Evolutionary conservation across 1,140 invertebrate genomes (phyloP), one percentile per base, ranked within the genome.

Genomic region (Drosophila albomicans): DNA sequence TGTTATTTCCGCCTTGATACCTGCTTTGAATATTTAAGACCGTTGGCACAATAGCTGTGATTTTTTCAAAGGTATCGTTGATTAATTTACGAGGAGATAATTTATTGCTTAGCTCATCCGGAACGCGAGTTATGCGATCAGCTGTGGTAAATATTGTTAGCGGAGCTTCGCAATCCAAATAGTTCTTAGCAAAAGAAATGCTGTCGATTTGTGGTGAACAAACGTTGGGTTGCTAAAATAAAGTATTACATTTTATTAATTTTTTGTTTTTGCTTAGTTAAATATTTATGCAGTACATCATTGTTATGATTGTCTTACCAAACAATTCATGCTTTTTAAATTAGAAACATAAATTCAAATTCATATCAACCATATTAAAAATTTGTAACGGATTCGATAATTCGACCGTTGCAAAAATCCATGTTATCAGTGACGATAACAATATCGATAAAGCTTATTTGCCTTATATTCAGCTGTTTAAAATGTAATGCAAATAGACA

Each of bases 141-240:
- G 81, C 81, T 15, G 84, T 81, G 16, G 76, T 59, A 63, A 88
- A 81, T 64, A 88, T 79, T 15, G 79, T 51, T 25, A 79, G 61
- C 10, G 7, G 5, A 6, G 84, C 71, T 3, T 82, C 77, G 76
- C 76, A 78, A 13, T 65, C n/a, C 51, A 82, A 69, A 48, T 91
- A 91, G 13, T 74, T 67, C 4, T 28, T 41, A 1, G 74, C 57
- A 32, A 80, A 91, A 8, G 71, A 63, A 41, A 88, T 80, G 25
- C 80, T 61, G 11, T 73, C 65, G 5, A 62, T 45, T 77, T 91
- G 87, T 7, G 84, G 87, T 2, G 84, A 88, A 32, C 77, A 79
- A 61, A 56, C 73, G n/a, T 76, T 66, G 2, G 81, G 66, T 54
- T 84, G 57, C 81, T 88, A 63, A 43, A 46, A 58, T 25, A 61